Conservation (phyloP, 2,797 vertebrate species). For the Cacajao melanocephalus region DNA sequence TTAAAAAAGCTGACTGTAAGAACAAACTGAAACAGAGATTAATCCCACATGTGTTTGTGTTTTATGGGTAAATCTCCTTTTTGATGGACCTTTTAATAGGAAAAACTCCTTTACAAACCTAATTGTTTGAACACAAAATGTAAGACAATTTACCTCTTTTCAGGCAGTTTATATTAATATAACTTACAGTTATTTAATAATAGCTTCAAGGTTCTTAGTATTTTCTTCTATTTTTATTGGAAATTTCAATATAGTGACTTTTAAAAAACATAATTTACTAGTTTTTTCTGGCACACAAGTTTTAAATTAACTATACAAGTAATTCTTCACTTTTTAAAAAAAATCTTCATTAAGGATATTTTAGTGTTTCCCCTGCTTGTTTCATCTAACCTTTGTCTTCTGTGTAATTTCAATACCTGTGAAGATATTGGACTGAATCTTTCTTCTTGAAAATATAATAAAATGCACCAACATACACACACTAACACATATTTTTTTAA, state of each 20-base stretch:
- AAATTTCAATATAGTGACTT: background rate
- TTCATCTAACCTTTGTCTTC: background rate
- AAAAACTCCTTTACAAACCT: background rate
- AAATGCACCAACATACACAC: background rate
- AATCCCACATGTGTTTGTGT: background rate
- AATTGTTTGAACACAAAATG: background rate
- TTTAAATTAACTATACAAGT: background rate
- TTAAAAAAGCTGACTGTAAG: background rate
- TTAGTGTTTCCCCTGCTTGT: background rate
- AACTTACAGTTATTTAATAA: background rate
- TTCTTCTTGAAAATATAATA: background rate
- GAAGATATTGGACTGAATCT: background rate
- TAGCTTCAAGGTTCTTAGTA: background rate
- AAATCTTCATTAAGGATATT: background rate
- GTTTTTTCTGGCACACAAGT: background rate
- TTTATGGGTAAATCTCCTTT: background rate
- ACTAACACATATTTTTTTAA: no score
- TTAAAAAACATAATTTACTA: background rate
- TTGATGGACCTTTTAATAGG: background rate
- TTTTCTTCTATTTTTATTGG: background rate
- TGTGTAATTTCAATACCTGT: background rate
- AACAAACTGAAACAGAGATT: background rate
- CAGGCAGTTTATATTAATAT: background rate
- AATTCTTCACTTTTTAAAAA: background rate
- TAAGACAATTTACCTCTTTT: background rate